These are phyloP conservation scores for Carassius gibelio DNA, from an alignment of 2,113 vertebrate species.

Conservation along the genomic window DNA sequence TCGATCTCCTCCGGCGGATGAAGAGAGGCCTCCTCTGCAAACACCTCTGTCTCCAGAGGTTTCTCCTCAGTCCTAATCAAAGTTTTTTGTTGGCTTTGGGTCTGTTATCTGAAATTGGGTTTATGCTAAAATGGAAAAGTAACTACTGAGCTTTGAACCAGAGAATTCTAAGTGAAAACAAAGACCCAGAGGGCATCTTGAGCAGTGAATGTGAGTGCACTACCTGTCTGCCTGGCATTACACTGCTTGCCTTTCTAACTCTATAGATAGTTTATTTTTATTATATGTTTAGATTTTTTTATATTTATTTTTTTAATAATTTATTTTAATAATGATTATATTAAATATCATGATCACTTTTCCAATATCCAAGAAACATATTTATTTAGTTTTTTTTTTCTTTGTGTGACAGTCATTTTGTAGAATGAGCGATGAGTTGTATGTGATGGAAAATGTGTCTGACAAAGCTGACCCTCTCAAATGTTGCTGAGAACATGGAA, in stretches of 20 bases:
- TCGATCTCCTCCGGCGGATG: constrained; percentile 45
- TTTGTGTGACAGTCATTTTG: not conserved
- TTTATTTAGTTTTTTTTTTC: not conserved
- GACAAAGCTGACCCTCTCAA: constrained; percentile 7
- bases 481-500: not conserved
- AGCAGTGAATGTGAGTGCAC: constrained; percentile 43
- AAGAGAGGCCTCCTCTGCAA: constrained; percentile 48
- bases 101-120: constrained; percentile 66
- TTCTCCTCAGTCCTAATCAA: constrained; percentile 37
- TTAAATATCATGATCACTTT: not conserved
- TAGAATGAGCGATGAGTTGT: not conserved
- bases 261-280: not conserved
- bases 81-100: constrained; percentile 46
- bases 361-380: not conserved
- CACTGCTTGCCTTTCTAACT: not conserved
- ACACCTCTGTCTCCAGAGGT: constrained; percentile 51
- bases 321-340: not conserved
- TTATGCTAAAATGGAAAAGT: constrained; percentile 62
- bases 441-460: constrained; percentile 11
- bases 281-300: not conserved
- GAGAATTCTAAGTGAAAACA: constrained; percentile 59
- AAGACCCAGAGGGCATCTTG: constrained; percentile 43
- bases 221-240: constrained; percentile 15
- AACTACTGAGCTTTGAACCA: constrained; percentile 60
- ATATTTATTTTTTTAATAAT: not conserved